A percentile compares a stretch with the other conserved stretches of the same genome.
phyloP scores from a whole-genome alignment of 37 sponge, comb jelly and placozoan genomes.

The Eunapius fragilis region DNA sequence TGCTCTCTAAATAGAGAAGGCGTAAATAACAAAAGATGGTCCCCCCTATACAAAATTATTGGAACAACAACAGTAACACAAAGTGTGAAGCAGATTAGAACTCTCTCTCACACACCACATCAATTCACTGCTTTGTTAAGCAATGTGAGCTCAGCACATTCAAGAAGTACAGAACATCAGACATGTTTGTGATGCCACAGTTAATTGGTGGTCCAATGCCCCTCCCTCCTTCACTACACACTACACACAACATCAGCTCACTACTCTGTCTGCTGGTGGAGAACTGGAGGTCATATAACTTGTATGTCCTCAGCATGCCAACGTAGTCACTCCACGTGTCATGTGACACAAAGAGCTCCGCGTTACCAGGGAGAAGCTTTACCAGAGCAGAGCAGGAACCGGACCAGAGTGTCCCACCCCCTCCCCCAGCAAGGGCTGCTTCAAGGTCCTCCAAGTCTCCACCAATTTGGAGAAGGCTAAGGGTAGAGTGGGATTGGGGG shows the following conservation, averaged over 20 bases:
- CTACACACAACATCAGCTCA: not conserved
- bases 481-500: not conserved
- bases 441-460: slow-evolving; percentile 89
- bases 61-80: no score
- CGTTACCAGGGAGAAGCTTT: slow-evolving; percentile 70
- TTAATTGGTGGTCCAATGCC: no score
- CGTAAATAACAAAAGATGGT: not conserved
- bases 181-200: no score
- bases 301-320: slow-evolving; percentile 85
- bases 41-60: no score
- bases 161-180: no score
- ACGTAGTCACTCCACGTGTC: slow-evolving; percentile 88
- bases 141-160: no score
- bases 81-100: no score
- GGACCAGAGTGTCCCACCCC: slow-evolving; percentile 26
- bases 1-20: not conserved
- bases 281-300: slow-evolving; percentile 76
- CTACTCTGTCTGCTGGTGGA: not conserved
- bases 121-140: no score
- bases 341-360: slow-evolving; percentile 86
- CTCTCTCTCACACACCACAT: no score
- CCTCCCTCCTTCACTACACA: no score
- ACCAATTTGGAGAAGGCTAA: slow-evolving; percentile 65
- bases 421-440: slow-evolving; percentile 61
- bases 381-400: slow-evolving; percentile 95